phyloP scores from a whole-genome alignment of 2,888 invertebrate species.

The Arctia plantaginis region DNA sequence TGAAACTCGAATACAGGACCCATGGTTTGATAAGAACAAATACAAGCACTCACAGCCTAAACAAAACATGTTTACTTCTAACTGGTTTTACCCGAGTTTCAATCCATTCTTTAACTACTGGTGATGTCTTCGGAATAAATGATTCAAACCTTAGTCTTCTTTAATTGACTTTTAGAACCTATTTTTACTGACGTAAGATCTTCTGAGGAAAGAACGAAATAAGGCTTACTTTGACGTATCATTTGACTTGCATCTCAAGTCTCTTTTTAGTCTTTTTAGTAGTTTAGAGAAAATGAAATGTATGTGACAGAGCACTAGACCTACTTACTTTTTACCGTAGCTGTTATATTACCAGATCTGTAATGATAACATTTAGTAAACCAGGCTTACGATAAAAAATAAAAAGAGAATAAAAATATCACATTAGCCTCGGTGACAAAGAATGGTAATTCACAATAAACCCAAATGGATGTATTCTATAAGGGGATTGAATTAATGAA shows the following conservation, averaged over 20 bases:
- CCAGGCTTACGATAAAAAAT: not conserved
- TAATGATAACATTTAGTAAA: not conserved
- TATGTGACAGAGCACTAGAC: not conserved
- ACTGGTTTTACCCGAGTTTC: conserved; percentile 64
- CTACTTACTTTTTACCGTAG: not conserved
- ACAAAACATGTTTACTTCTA: conserved; percentile 47
- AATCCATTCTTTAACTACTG: conserved; percentile 63
- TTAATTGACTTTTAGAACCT: conserved; percentile 10
- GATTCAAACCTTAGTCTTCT: conserved; percentile 16
- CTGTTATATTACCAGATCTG: not conserved
- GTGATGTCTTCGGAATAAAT: conserved; percentile 45
- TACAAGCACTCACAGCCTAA: conserved; percentile 54
- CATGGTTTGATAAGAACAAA: conserved; percentile 48
- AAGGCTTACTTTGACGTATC: not conserved
- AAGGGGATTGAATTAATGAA: conserved; percentile 7
- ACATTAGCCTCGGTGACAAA: not conserved
- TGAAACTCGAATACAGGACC: conserved; percentile 34
- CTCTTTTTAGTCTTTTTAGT: not conserved
- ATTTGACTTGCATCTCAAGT: not conserved
- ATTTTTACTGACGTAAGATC: not conserved
- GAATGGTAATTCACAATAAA: not conserved
- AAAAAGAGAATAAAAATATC: not conserved
- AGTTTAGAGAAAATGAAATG: not conserved
- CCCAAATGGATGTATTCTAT: not conserved
- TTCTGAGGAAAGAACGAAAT: no score